Evolutionary conservation across 1,140 invertebrate species (phyloP).

Genomic region (Dendroctonus valens): DNA sequence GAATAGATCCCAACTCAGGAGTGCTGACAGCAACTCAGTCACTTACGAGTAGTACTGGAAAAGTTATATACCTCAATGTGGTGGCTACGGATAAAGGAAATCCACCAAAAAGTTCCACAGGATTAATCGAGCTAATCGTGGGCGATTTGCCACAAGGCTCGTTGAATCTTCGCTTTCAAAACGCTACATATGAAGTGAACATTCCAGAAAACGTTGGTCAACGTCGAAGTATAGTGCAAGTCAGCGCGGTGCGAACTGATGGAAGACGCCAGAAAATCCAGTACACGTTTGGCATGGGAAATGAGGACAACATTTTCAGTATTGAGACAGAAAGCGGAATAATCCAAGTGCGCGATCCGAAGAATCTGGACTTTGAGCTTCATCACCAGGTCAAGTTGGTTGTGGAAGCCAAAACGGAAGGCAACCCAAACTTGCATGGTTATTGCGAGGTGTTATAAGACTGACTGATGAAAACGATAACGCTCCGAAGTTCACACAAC

Average conservation of each 20-base stretch:
- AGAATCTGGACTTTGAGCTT: constrained; percentile 78
- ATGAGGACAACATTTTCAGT: constrained; percentile 80
- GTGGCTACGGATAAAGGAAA: constrained; percentile 85
- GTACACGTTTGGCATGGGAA: constrained; percentile 86
- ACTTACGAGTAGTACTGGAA: constrained; percentile 76
- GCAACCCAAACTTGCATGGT: constrained; percentile 65
- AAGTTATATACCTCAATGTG: constrained; percentile 77
- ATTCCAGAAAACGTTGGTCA: constrained; percentile 74
- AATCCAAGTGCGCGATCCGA: constrained; percentile 75
- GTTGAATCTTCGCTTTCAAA: constrained; percentile 76
- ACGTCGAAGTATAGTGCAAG: constrained; percentile 73
- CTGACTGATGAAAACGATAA: constrained; percentile 91
- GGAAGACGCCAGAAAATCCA: constrained; percentile 75
- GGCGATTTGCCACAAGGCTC: constrained; percentile 66
- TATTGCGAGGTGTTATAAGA: constrained; percentile 78
- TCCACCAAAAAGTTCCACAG: constrained; percentile 73
- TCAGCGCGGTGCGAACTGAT: constrained; percentile 81
- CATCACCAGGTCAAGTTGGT: constrained; percentile 59
- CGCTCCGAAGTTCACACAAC: constrained; percentile 85
- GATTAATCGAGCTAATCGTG: constrained; percentile 79
- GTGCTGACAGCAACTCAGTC: constrained; percentile 76
- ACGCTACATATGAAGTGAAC: constrained; percentile 71
- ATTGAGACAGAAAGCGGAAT: constrained; percentile 76
- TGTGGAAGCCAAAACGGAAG: constrained; percentile 66
- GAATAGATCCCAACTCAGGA: constrained; percentile 83